Evolutionary conservation across 2,797 vertebrate genomes (phyloP), one percentile per base, ranked within the genome.

Genomic region (Enteromius afrohamiltoni): DNA sequence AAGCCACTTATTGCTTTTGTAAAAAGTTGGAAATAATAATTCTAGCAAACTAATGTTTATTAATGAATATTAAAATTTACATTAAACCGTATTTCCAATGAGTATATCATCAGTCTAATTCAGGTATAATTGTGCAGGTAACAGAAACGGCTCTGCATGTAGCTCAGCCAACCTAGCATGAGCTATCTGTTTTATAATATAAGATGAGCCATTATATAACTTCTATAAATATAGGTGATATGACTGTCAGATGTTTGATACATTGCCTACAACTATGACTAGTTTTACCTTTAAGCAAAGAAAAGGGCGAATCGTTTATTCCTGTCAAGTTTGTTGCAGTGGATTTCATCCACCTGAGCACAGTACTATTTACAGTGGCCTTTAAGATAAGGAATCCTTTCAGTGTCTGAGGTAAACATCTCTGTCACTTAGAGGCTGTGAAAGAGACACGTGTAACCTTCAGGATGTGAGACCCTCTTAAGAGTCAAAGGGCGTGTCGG

Each of bases 371-470:
- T 84, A 45, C 45, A 58, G 55, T 77, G 65, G 29, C 34, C 40
- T 75, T 68, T 62, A 34, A 60, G 51, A 85, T 75, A 68, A 76
- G 65, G 26, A 23, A 62, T 49, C 40, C 31, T 70, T 83, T 77
- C 47, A 34, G 40, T 6, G 37, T 77, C 31, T 74, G 77, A 68
- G 68, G 55, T 73, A 77, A 65, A 81, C 68, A 42, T 77, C 21
- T 80, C 16, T 67, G 40, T 64, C 67, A 64, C 23, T 81, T 60
- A 75, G 42, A 60, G 45, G 42, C 31, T 62, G 26, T 37, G 68
- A 77, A 67, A 65, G 45, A 76, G 80, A 71, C 79, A 64, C 3
- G 19, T 42, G 80, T 40, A 77, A 64, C 69, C 79, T 75, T 65
- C 68, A 23, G 75, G 62, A 83, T 60, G 83, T 31, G 77, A 77